phyloP scores from a whole-genome alignment of 2,113 vertebrate genomes.

The Alces alces region DNA sequence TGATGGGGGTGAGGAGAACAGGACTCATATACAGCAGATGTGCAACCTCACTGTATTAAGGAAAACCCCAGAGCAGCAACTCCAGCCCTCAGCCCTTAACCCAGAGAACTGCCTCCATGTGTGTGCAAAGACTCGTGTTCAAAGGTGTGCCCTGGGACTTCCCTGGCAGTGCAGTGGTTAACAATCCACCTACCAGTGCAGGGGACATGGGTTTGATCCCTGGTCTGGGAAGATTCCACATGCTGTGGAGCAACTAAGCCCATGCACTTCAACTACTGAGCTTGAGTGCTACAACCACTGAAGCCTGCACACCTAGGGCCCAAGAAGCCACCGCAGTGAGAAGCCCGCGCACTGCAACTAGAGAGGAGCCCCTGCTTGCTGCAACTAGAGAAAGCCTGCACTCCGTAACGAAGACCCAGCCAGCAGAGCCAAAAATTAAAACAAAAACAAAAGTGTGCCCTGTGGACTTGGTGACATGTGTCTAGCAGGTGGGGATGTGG shows the following conservation, averaged over 20 bases:
- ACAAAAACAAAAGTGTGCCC: background rate
- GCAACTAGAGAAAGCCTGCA: background rate
- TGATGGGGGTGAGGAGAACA: background rate
- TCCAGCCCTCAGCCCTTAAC: fast-evolving
- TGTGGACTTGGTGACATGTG: background rate
- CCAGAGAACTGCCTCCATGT: fast-evolving
- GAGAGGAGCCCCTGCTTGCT: background rate
- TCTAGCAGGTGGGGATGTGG: background rate
- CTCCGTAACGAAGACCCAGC: background rate
- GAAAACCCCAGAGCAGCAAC: fast-evolving
- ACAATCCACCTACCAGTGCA: background rate
- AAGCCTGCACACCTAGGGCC: background rate
- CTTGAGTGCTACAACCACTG: background rate
- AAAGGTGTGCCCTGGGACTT: background rate
- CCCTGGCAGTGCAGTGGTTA: background rate
- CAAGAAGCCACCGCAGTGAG: background rate
- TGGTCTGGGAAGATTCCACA: background rate
- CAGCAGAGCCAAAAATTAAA: background rate
- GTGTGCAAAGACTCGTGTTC: fast-evolving
- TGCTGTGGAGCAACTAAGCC: background rate
- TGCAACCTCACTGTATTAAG: fast-evolving
- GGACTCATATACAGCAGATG: background rate
- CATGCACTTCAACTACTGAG: background rate
- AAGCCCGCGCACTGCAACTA: background rate
- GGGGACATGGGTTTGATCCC: background rate